Evolutionary conservation across 2,888 invertebrate species (phyloP).

Genomic region (Tanypteryx hageni): DNA sequence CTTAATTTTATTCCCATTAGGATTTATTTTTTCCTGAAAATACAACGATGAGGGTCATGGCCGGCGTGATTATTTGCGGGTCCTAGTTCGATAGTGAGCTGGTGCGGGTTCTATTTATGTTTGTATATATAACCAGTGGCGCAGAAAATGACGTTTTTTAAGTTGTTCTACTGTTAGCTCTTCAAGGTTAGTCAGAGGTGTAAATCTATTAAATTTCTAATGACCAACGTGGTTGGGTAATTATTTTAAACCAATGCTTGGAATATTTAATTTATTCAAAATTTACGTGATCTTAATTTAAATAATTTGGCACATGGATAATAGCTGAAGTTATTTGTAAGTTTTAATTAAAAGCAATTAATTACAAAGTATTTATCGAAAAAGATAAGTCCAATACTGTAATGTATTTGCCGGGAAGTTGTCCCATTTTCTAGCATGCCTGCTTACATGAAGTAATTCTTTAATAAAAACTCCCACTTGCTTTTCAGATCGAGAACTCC

Average conservation of each 20-base stretch:
- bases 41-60: too few species aligned
- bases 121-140: too few species aligned
- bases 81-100: too few species aligned
- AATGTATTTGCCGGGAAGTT: neutral
- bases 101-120: too few species aligned
- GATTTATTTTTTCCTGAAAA: too few species aligned
- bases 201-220: too few species aligned
- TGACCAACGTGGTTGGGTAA: too few species aligned
- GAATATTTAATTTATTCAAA: neutral
- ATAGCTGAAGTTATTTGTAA: neutral
- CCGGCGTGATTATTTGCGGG: too few species aligned
- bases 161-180: conserved; percentile 57
- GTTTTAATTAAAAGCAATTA: neutral
- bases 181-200: conserved; percentile 30
- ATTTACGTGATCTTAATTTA: neutral
- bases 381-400: neutral
- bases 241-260: too few species aligned
- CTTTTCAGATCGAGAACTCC: conserved; percentile 71
- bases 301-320: neutral
- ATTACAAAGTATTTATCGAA: too few species aligned
- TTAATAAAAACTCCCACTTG: neutral
- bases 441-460: neutral
- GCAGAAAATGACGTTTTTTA: too few species aligned
- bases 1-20: too few species aligned
- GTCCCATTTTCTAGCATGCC: neutral